These are phyloP conservation scores for Toxostoma redivivum DNA, from an alignment of 2,113 vertebrate species.

Conservation along the genomic window DNA sequence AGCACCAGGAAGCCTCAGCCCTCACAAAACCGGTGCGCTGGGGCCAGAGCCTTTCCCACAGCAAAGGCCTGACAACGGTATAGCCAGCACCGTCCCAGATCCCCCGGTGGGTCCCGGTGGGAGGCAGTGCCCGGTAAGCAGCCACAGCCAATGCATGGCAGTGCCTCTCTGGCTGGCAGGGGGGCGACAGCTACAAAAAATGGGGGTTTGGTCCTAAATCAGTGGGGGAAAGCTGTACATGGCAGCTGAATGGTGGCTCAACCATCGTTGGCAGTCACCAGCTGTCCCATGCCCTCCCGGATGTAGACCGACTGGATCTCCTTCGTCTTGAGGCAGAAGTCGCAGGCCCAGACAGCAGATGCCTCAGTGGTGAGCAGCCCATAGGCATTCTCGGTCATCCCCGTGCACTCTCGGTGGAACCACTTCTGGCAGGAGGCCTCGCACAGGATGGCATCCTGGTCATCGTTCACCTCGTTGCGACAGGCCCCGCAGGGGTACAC, in stretches of 20 bases:
- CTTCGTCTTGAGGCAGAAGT: conserved; percentile 98
- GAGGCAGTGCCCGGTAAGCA: neutral
- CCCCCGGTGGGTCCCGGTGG: fast-evolving
- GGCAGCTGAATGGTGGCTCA: conserved; percentile 12
- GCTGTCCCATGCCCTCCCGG: conserved; percentile 91
- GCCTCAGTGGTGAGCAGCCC: conserved; percentile 94
- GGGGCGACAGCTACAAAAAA: conserved; percentile 54
- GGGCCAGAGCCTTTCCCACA: neutral
- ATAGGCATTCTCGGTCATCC: conserved; percentile 94
- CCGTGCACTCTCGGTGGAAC: conserved; percentile 97
- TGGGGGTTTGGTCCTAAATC: conserved; percentile 6
- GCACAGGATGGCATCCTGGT: conserved; percentile 95
- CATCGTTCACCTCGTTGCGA: conserved; percentile 91
- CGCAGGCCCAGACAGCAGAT: conserved; percentile 95
- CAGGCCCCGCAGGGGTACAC: conserved; percentile 93
- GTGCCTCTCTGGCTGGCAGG: fast-evolving
- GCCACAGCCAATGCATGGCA: neutral
- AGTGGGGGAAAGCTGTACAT: neutral
- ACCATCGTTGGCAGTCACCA: conserved; percentile 93
- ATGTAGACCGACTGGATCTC: conserved; percentile 97
- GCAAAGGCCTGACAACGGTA: fast-evolving
- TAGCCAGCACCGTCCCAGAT: fast-evolving
- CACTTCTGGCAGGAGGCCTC: conserved; percentile 97
- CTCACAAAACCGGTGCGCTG: fast-evolving
- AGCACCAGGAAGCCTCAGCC: neutral